Base-by-base conservation (phyloP, 1,140 invertebrate genomes). In the Drosophila saltans region DNA sequence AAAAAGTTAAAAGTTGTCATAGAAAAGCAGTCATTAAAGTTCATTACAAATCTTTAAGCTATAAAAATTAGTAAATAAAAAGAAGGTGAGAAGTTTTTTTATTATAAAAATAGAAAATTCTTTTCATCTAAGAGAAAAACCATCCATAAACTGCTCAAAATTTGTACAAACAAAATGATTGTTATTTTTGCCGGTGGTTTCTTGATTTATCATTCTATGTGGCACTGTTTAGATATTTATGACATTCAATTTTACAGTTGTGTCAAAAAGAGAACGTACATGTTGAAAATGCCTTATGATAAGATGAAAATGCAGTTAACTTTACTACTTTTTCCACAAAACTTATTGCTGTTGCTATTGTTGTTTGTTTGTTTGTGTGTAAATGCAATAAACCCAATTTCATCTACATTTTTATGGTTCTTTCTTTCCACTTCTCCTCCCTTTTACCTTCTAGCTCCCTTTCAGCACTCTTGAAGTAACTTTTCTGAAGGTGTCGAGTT, bases 321-420 rank as follows among this genome's bases (percentile, higher is more conserved):
- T 52, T 48, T 48, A 48, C 45, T 48, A 7, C 45, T 48, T 52
- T 52, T 52, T 52, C 24, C 45, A 52, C 21, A 52, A 52, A 36
- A 52, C 21, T 52, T 52, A 52, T 52, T 52, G 45, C 45, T 52
- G 10, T 52, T 52, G 45, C 10, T 52, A 9, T 48, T 48, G n/a
- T 36, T 36, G 33, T 7, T 36, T 36, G 33, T 36, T 36, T 36
- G 33, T 36, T 43, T 45, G 45, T 48, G 45, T 52, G 45, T 52
- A 78, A 69, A 56, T 74, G 83, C 78, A 85, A 86, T 86, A 86
- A 86, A 88, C 82, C 79, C 64, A 81, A 86, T 88, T 86, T 68
- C 65, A 69, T 56, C 78, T 72, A 81, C 74, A 77, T 74, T 85
- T 78, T 73, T 81, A 73, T 80, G 69, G 63, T 72, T 69, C 75